Evolutionary conservation across 2,113 vertebrate species (phyloP).

Genomic region (Cyprinus carpio): DNA sequence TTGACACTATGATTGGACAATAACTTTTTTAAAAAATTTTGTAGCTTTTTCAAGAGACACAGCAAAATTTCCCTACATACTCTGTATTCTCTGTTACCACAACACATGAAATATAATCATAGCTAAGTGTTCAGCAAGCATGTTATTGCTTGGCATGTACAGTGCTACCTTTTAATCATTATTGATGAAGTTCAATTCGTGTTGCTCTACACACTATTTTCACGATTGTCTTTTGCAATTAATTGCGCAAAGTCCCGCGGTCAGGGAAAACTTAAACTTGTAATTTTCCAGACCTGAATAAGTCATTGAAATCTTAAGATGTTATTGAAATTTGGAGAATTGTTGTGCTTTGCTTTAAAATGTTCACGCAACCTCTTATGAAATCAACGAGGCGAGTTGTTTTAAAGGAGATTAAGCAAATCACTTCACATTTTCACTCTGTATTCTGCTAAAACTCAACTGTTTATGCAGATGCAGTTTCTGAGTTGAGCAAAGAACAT

Average conservation of each 20-base stretch:
- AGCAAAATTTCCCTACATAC: background rate
- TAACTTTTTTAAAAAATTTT: background rate
- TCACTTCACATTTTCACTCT: background rate
- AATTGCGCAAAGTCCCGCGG: background rate
- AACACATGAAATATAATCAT: too few relatives aligned
- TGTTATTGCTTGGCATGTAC: background rate
- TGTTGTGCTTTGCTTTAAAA: background rate
- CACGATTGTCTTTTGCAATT: background rate
- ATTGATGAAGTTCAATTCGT: background rate
- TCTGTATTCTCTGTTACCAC: too few relatives aligned
- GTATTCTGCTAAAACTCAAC: background rate
- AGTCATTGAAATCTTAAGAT: background rate
- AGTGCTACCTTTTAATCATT: background rate
- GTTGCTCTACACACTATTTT: too few relatives aligned
- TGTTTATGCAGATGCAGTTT: conserved; percentile 82
- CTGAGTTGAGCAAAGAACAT: conserved; percentile 87
- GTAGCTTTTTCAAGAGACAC: background rate
- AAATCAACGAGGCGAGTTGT: background rate
- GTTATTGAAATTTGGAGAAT: background rate
- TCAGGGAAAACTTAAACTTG: background rate
- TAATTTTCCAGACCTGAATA: background rate
- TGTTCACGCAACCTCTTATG: background rate
- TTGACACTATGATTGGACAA: background rate
- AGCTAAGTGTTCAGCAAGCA: too few relatives aligned
- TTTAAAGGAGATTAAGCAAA: too few relatives aligned